These are phyloP conservation scores for Artibeus lituratus DNA, from an alignment of 2,797 vertebrate species.

Conservation along the genomic window DNA sequence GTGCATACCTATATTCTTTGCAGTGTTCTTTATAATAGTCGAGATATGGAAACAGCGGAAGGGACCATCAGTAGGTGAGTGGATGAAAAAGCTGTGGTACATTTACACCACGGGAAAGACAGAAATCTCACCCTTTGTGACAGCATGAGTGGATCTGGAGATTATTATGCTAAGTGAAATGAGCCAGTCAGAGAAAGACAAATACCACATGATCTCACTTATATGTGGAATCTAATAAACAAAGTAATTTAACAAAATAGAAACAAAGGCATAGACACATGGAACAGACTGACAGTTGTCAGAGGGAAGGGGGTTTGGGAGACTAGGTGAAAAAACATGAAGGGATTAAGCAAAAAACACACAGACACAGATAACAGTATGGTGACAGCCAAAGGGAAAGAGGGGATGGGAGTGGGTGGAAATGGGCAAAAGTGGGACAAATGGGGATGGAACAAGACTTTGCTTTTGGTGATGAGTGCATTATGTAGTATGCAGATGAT, in stretches of 20 bases:
- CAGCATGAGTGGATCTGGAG: not conserved
- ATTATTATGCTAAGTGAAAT: not conserved
- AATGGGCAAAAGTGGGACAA: not conserved
- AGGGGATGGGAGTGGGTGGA: too few species aligned
- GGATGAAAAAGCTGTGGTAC: not conserved
- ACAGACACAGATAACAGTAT: not conserved
- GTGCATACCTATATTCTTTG: not conserved
- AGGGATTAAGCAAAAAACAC: not conserved
- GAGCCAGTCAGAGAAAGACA: not conserved
- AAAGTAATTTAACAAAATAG: not conserved
- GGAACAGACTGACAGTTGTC: not conserved
- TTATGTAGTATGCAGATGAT: not conserved
- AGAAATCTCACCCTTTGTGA: not conserved
- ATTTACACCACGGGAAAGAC: not conserved
- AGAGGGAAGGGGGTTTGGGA: not conserved
- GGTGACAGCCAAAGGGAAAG: not conserved
- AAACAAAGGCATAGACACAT: not conserved
- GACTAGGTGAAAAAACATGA: not conserved
- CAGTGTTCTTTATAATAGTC: not conserved
- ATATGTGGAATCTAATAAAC: not conserved
- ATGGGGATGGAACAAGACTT: not conserved
- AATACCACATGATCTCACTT: not conserved
- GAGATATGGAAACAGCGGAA: not conserved
- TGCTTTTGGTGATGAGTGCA: not conserved
- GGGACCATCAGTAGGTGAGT: not conserved